Base-by-base conservation (phyloP, 35 echinoderm and acorn worm species). In the Apostichopus californicus region DNA sequence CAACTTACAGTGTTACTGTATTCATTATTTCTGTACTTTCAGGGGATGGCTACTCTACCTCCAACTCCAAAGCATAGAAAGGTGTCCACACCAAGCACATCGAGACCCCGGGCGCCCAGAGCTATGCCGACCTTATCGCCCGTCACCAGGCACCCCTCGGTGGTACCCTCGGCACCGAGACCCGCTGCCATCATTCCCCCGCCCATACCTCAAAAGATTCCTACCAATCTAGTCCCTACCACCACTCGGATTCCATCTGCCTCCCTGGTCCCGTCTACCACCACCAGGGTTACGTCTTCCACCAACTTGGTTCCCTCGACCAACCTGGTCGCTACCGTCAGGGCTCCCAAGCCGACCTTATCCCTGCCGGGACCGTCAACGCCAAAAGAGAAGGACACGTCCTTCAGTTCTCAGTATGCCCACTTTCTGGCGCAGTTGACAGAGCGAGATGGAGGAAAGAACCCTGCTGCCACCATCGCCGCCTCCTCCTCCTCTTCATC, bases 371-470 rank as follows among this genome's bases (percentile, higher is more conserved):
- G 54, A 68, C 17, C 17, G 9, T 79, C 77, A 5, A 78, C 73
- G 28, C 28, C 13, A 9, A 78, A 54, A 11, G 59, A 68, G 8
- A 56, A 85, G 63, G 89, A 68, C 46, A 94, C 91, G 54, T 88
- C 86, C 22, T 94, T 96, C 90, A 90, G 93, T 24, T 81, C 89
- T n/a, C 93, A 97, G 86, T 97, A 97, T 80, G 88, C 93, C 7
- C 91, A 83, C 1, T 97, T 95, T 58, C 85, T 97, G 77, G 95
- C 95, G 22, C 86, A 80, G 58, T 77, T 94, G 91, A 75, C 71
- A 1, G 71, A 75, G n/a, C 71, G 71, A 75, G 71, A 75, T 75
- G 71, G 71, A 18, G 17, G 14, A 6, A 75, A 75, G 17, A 46
- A 2, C 34, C 1, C 34, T 46, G 34, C 34, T 46, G 34, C 34